A percentile compares a stretch with the other conserved stretches of the same genome.
phyloP scores from a whole-genome alignment of 2,113 vertebrate genomes.

The Smithornis capensis region DNA sequence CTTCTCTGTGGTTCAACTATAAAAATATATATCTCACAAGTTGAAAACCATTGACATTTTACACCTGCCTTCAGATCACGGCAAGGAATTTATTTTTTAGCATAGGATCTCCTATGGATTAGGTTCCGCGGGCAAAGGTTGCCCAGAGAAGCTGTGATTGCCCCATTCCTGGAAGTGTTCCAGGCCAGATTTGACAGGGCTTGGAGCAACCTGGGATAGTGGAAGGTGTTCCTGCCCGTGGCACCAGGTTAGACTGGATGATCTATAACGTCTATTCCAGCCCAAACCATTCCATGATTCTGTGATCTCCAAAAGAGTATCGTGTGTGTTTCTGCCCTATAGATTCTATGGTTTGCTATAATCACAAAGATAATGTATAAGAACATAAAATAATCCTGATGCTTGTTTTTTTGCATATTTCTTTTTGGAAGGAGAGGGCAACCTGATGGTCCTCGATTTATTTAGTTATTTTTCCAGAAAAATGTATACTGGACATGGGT shows the following conservation, averaged over 20 bases:
- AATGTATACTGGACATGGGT: accelerated
- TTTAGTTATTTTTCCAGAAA: background rate
- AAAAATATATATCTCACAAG: background rate
- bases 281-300: background rate
- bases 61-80: background rate
- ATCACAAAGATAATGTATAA: background rate
- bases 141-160: background rate
- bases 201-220: background rate
- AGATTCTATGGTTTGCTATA: background rate
- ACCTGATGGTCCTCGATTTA: background rate
- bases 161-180: background rate
- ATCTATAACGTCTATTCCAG: background rate
- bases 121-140: background rate
- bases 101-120: background rate
- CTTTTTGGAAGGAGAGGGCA: background rate
- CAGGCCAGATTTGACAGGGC: background rate
- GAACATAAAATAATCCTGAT: background rate
- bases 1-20: background rate
- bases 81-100: background rate
- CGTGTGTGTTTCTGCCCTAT: background rate
- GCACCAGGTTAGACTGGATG: background rate
- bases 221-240: background rate
- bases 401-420: background rate
- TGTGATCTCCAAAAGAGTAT: background rate
- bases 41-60: background rate